Base-by-base conservation (phyloP, 2,888 invertebrate species). In the Agrochola lota region DNA sequence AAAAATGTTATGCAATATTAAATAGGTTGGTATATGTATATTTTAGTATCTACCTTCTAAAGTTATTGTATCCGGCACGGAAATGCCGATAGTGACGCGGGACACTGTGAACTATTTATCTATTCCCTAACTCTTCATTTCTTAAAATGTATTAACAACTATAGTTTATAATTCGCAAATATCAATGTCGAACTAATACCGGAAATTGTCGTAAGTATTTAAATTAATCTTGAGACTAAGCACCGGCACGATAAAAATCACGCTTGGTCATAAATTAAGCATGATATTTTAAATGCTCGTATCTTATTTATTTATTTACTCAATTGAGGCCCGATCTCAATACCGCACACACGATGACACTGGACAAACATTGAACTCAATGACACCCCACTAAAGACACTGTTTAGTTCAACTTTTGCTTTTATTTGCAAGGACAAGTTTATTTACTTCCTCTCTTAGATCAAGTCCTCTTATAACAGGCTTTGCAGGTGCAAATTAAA, bases 381-480 rank as follows among this genome's bases (percentile, higher is more conserved):
- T 83, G 78, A 74, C 74, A 77, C 69, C 77, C 12, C 62, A 75
- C 77, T 81, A 73, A 80, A 81, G 69, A 68, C 74, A 82, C 82
- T 77, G 82, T 88, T 87, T 87, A 85, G 85, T 87, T 73, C 62
- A 81, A 84, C 85, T 87, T 91, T 89, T 90, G 88, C 84, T 89
- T 85, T 85, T 86, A 77, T 85, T 83, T 52, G 57, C 81, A 83
- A 83, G 81, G 77, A 82, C 84, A 67, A 62, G 69, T 89, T 85
- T 83, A 77, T 88, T 89, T 87, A 85, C 84, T 89, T 84, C 80
- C 84, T 84, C 57, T 71, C 71, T 74, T 78, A 69, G 76, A 77
- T 57, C 64, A 68, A 80, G 60, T 70, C 71, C 43, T 69, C 68
- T 74, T 23, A 52, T 71, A 75, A 78, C 63, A 81, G 71, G 62